A percentile compares a stretch with the other conserved stretches of the same genome.
phyloP scores from a whole-genome alignment of 2,113 vertebrate species.

The Microcebus jonahi region DNA sequence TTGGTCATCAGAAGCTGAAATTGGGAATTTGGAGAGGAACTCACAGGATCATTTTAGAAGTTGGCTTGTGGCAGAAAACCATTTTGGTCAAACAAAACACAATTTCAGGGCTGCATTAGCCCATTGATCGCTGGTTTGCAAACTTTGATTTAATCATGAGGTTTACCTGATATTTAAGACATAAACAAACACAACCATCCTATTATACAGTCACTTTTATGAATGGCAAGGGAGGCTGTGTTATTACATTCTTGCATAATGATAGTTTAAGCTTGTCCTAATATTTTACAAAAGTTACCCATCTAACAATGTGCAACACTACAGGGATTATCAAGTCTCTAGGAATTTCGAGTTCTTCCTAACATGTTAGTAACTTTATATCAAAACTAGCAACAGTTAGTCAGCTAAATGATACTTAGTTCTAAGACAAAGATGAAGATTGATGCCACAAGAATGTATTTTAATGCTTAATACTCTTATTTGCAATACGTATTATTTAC shows the following conservation, averaged over 20 bases:
- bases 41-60: not conserved
- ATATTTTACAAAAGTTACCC: not conserved
- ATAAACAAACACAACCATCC: not conserved
- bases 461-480: conserved; percentile 20
- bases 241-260: not conserved
- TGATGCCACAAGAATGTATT: not conserved
- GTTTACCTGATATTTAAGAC: not conserved
- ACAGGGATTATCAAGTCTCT: not conserved
- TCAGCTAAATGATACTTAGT: conserved; percentile 2
- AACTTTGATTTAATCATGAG: not conserved
- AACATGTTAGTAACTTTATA: not conserved
- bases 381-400: not conserved
- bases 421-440: conserved; percentile 30
- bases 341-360: not conserved
- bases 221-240: not conserved
- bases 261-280: not conserved
- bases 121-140: not conserved
- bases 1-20: not conserved
- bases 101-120: not conserved
- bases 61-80: not conserved
- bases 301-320: not conserved
- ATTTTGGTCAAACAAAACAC: not conserved
- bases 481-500: conserved; percentile 6
- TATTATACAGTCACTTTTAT: not conserved
- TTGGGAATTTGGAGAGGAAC: not conserved